Percentiles rank a stretch among this genome's conserved stretches.
phyloP scores from a whole-genome alignment of 2,888 invertebrate species.

The Tipula lateralis region DNA sequence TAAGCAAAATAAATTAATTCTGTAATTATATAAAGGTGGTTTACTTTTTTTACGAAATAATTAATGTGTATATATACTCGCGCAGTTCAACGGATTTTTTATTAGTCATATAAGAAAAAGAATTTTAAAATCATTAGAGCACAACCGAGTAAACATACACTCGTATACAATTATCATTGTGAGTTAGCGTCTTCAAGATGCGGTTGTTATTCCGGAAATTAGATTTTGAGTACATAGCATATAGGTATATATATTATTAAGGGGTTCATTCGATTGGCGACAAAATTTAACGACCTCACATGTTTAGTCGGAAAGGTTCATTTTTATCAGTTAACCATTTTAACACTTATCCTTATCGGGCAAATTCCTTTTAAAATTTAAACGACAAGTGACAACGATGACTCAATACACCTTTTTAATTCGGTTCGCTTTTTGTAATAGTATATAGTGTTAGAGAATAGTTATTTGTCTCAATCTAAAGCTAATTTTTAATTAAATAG shows the following conservation, averaged over 20 bases:
- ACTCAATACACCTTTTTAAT: background rate
- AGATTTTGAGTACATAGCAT: background rate
- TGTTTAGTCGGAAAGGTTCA: background rate
- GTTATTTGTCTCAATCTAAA: background rate
- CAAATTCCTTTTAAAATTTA: background rate
- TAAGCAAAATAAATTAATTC: background rate
- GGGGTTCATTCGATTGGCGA: background rate
- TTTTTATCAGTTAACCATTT: background rate
- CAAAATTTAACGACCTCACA: background rate
- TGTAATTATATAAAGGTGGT: background rate
- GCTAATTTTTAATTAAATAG: background rate
- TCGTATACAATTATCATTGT: background rate
- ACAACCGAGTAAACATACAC: background rate
- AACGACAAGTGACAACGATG: background rate
- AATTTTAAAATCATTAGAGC: background rate
- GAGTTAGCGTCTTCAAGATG: background rate
- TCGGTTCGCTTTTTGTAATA: background rate
- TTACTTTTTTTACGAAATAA: background rate
- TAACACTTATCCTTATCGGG: background rate
- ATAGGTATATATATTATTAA: background rate
- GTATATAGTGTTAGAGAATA: too few species aligned
- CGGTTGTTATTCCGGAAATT: background rate
- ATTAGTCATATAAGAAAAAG: background rate
- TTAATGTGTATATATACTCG: background rate
- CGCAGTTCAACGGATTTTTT: background rate